phyloP scores from a whole-genome alignment of 2,888 invertebrate genomes.

The Dorcus hopei region DNA sequence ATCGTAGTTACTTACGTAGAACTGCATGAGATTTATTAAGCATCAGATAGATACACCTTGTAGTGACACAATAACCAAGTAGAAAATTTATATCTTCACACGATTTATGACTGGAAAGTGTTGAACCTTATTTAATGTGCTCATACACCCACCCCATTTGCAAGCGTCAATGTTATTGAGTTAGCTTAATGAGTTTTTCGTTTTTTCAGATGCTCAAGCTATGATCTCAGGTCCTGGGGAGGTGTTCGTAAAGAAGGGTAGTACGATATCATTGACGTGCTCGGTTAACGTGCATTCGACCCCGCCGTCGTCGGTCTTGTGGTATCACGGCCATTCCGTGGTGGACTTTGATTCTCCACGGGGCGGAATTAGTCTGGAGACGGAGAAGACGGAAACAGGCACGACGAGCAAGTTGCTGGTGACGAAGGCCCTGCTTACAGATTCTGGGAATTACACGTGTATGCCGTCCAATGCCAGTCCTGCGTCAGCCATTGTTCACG shows the following conservation, averaged over 20 bases:
- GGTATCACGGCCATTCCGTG: slow-evolving; percentile 80
- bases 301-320: slow-evolving; percentile 73
- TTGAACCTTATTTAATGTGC: too few relatives aligned
- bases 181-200: too few relatives aligned
- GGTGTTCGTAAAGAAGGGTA: slow-evolving; percentile 85
- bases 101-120: neutral
- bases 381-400: slow-evolving; percentile 77
- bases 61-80: neutral
- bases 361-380: slow-evolving; percentile 83
- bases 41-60: neutral
- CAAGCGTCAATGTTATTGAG: too few relatives aligned
- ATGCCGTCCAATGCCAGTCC: slow-evolving; percentile 81
- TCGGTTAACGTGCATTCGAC: slow-evolving; percentile 84
- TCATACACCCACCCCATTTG: too few relatives aligned
- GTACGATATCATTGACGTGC: slow-evolving; percentile 85
- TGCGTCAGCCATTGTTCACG: slow-evolving; percentile 79
- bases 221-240: slow-evolving; percentile 82
- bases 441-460: slow-evolving; percentile 89
- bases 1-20: slow-evolving; percentile 23
- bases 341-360: slow-evolving; percentile 81
- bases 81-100: too few relatives aligned
- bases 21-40: slow-evolving; percentile 3
- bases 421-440: slow-evolving; percentile 77
- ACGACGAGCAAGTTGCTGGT: slow-evolving; percentile 81
- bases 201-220: slow-evolving; percentile 73